Conservation (phyloP, 2,888 invertebrate species). For the Drosophila aldrichi region DNA sequence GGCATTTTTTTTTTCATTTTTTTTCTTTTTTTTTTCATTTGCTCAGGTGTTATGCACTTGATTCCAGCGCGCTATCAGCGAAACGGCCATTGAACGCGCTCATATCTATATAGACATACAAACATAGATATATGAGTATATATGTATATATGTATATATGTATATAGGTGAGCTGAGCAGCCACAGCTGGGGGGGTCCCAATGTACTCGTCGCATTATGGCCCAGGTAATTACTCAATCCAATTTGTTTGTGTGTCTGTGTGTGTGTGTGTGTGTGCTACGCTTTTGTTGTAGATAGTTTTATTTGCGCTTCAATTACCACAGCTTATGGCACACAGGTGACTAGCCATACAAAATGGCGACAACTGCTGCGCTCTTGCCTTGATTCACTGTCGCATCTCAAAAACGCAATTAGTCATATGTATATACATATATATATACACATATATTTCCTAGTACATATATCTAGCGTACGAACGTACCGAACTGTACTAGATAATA, state of each 20-base stretch:
- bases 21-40: slow-evolving; percentile 58
- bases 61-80: slow-evolving; percentile 69
- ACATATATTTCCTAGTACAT: slow-evolving; percentile 8
- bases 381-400: slow-evolving; percentile 22
- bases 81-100: slow-evolving; percentile 63
- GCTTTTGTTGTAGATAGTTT: slow-evolving; percentile 41
- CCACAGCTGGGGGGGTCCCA: slow-evolving; percentile 32
- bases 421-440: background rate
- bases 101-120: slow-evolving; percentile 20
- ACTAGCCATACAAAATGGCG: slow-evolving; percentile 45
- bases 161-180: background rate
- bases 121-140: background rate
- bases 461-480: slow-evolving; percentile 9
- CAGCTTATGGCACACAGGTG: slow-evolving; percentile 40
- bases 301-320: slow-evolving; percentile 65
- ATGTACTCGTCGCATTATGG: slow-evolving; percentile 33
- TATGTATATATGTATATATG: background rate
- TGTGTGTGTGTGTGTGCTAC: slow-evolving; percentile 35
- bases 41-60: slow-evolving; percentile 83
- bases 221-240: slow-evolving; percentile 66
- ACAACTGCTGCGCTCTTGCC: slow-evolving; percentile 6
- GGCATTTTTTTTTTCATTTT: slow-evolving; percentile 46
- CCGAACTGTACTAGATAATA: slow-evolving; percentile 17
- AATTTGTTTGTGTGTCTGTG: slow-evolving; percentile 32
- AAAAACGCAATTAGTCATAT: slow-evolving; percentile 18